Percentiles rank a stretch among this genome's conserved stretches.
Evolutionary conservation across 1,140 invertebrate genomes (phyloP).

Genomic region (Lasioglossum baleicum): DNA sequence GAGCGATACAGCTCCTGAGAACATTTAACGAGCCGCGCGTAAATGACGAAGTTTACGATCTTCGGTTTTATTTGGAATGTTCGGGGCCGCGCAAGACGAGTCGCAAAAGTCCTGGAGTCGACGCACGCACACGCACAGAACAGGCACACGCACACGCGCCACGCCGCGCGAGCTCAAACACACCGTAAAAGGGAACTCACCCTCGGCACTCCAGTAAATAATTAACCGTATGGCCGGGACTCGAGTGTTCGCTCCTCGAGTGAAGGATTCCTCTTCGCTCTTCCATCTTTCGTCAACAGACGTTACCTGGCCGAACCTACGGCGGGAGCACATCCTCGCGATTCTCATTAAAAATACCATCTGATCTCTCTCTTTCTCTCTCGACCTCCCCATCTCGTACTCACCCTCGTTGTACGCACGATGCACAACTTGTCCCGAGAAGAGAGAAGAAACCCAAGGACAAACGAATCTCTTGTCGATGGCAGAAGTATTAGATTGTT

Average conservation of each 20-base stretch:
- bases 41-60: slow-evolving; percentile 51
- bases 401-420: background rate
- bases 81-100: slow-evolving; percentile 9
- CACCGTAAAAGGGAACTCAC: slow-evolving; percentile 42
- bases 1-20: background rate
- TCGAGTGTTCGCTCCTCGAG: slow-evolving; percentile 45
- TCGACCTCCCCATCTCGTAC: background rate
- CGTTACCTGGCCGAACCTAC: slow-evolving; percentile 49
- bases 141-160: background rate
- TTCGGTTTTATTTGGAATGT: slow-evolving; percentile 45
- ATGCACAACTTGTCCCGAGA: slow-evolving; percentile 13
- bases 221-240: slow-evolving; percentile 47
- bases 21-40: slow-evolving; percentile 30
- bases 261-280: slow-evolving; percentile 42
- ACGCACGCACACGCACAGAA: slow-evolving; percentile 1
- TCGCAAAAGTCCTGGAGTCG: slow-evolving; percentile 1
- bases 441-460: background rate
- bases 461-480: background rate
- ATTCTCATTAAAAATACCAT: slow-evolving; percentile 55
- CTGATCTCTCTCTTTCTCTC: background rate
- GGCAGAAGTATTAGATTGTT: background rate
- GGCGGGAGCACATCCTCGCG: slow-evolving; percentile 12
- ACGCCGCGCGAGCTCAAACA: slow-evolving; percentile 16
- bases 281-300: slow-evolving; percentile 44
- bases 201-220: slow-evolving; percentile 53